Base-by-base conservation (phyloP, 2,797 vertebrate genomes). In the Crenuchus spilurus region DNA sequence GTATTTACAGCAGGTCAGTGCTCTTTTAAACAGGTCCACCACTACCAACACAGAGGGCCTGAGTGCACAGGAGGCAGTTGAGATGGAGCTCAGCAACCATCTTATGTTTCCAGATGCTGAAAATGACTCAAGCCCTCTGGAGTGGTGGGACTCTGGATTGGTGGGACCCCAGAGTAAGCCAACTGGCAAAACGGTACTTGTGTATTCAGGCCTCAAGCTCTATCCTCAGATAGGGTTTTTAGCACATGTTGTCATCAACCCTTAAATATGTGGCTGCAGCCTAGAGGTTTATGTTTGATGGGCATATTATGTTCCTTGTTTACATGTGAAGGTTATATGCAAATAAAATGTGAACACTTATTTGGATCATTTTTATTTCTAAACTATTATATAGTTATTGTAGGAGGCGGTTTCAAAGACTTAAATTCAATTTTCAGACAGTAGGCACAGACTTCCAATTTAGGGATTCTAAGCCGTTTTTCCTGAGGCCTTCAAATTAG, bases 101-200 rank as follows among this genome's bases (percentile, higher is more conserved):
- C 66, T 76, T 70, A 4, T 70, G 5, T 44, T 37, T 64, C 48
- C 48, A 76, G 14, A 64, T 70, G 26, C 66, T 63, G 48, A 70
- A n/a, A 75, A 42, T 63, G 57, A 57, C 26, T 63, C 66, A 70
- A 44, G 70, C 14, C 66, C 66, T 55, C 58, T 55, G 48, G 74
- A 76, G 37, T 76, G 74, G 66, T 76, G 58, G 37, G 64, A 76
- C 35, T 63, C 57, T 55, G 48, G 74, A 76, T 48, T 76, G 74
- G 66, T 76, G 58, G 37, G 64, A 76, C 28, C 58, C 44, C 3
- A 62, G 39, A 41, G 57, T 71, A 60, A 60, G 68, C 30, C 13
- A 58, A 58, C 54, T n/a, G n/a, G n/a, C n/a, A n/a, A n/a, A n/a
- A n/a, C n/a, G n/a, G n/a, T n/a, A n/a, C n/a, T n/a, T 70, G 30